A percentile compares a stretch with the other conserved stretches of the same genome.
phyloP scores from a whole-genome alignment of 2,113 vertebrate species.

The Jacana jacana region DNA sequence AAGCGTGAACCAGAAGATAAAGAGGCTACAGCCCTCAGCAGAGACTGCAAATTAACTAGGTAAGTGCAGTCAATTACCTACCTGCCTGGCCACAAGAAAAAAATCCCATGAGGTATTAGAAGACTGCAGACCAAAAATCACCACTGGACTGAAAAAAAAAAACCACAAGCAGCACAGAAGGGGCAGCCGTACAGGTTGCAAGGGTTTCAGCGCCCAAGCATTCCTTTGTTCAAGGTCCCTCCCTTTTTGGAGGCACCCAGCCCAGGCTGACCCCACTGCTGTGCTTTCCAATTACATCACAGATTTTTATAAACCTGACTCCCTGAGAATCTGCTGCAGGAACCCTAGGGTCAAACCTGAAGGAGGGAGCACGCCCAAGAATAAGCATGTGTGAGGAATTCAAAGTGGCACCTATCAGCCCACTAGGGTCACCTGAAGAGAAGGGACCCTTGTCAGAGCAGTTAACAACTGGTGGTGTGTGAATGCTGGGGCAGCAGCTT shows the following conservation, averaged over 20 bases:
- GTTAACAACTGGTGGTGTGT: not conserved
- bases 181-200: not conserved
- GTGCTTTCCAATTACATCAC: not conserved
- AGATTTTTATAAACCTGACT: not conserved
- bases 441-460: not conserved
- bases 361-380: not conserved
- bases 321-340: not conserved
- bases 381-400: not conserved
- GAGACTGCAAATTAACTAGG: not conserved
- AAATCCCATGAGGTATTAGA: too few relatives aligned
- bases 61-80: not conserved
- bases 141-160: not conserved
- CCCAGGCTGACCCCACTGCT: not conserved
- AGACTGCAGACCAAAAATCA: not conserved
- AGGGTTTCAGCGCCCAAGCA: not conserved
- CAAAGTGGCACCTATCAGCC: not conserved
- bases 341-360: not conserved
- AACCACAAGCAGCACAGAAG: not conserved
- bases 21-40: not conserved
- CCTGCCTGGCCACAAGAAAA: not conserved
- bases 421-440: not conserved
- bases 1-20: not conserved
- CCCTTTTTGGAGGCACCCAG: not conserved
- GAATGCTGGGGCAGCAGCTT: not conserved
- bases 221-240: not conserved